phyloP scores from a whole-genome alignment of 2,888 invertebrate genomes.

The Gymnosoma rotundatum region DNA sequence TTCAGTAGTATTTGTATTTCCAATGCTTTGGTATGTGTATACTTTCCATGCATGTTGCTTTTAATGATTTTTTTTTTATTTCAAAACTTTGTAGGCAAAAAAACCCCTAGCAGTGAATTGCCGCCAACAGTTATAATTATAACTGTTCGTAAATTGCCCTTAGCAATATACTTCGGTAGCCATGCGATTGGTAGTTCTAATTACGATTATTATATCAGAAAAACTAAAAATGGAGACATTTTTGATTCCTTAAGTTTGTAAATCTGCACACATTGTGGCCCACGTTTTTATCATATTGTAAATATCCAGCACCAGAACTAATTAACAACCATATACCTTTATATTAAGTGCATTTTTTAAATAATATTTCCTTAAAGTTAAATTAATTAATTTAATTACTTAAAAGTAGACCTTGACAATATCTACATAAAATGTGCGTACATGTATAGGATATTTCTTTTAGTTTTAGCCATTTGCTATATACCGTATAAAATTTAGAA shows the following conservation, averaged over 20 bases:
- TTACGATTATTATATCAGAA: slow-evolving; percentile 32
- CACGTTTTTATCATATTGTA: too few relatives aligned
- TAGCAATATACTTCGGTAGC: slow-evolving; percentile 56
- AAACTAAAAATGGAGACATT: slow-evolving; percentile 60
- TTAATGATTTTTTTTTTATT: slow-evolving; percentile 1
- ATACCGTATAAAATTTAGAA: too few relatives aligned
- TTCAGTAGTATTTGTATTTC: background rate
- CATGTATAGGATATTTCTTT: too few relatives aligned
- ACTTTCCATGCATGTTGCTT: slow-evolving; percentile 3
- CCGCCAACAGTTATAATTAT: slow-evolving; percentile 64
- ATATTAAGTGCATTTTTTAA: too few relatives aligned
- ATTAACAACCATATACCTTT: too few relatives aligned
- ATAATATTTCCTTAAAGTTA: too few relatives aligned
- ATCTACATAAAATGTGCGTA: too few relatives aligned
- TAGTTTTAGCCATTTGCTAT: too few relatives aligned
- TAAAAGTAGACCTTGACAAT: too few relatives aligned
- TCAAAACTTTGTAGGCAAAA: background rate
- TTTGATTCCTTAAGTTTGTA: slow-evolving; percentile 18
- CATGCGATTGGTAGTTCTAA: slow-evolving; percentile 67
- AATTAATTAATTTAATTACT: too few relatives aligned
- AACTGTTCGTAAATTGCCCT: slow-evolving; percentile 45
- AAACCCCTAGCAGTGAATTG: slow-evolving; percentile 46
- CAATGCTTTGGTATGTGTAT: background rate
- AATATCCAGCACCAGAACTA: too few relatives aligned
- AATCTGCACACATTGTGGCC: background rate